Base-by-base conservation (phyloP, 2,888 invertebrate genomes). In the Plagodis pulveraria region DNA sequence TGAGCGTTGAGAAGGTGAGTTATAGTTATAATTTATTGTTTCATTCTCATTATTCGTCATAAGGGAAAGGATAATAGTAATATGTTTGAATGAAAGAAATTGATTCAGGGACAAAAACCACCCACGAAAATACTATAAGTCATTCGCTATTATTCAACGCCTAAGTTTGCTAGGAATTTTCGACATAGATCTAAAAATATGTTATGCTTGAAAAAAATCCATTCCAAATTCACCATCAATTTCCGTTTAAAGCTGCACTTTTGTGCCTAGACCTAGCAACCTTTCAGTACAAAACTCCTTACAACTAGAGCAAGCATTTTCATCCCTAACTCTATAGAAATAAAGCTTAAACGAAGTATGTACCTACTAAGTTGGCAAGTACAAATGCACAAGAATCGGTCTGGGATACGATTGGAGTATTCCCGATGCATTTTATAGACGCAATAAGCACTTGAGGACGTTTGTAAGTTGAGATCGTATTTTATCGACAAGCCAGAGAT, bases 351-450 rank as follows among this genome's bases (percentile, higher is more conserved):
- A 38, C 5, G 38, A 2, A 38, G 0, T 33, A 56, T 5, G 55
- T 46, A 44, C n/a, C n/a, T 11, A 6, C 22, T 47, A 57, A 51
- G 32, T 53, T 62, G 70, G 43, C 22, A 40, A 67, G 63, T 65
- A 45, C 63, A 65, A 73, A 69, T 73, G 72, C 70, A 72, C 67
- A 48, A 71, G 74, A 78, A 77, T 81, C 70, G 76, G 74, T 78
- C 75, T 77, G 78, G 75, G 76, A 78, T 76, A 77, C 72, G 79
- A 71, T 78, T 72, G 59, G 73, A 80, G 80, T 80, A 81, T 83
- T 86, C 81, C 78, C 77, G 77, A 77, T 79, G 74, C 71, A 76
- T 85, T 88, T 87, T 86, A 88, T 87, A 79, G 86, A 84, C 79
- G 86, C 84, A 86, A 86, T 88, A 87, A 86, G 82, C 74, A 80